Base-by-base conservation (phyloP, 2,888 invertebrate species). In the Liopterus haemorrhoidalis region DNA sequence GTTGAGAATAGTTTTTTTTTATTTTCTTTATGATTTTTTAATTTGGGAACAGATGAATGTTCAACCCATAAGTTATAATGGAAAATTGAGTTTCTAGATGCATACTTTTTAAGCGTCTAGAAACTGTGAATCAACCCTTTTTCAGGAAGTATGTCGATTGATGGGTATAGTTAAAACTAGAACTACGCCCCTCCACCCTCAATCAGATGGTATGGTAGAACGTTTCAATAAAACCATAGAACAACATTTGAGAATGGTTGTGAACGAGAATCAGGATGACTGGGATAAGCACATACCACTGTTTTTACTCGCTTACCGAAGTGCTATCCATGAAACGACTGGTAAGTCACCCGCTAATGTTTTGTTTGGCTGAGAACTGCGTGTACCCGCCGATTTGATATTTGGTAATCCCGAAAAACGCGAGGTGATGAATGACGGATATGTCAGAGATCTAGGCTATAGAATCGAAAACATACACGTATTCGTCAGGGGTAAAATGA, bases 191-290 rank as follows among this genome's bases (percentile, higher is more conserved):
- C n/a, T n/a, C n/a, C n/a, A n/a, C n/a, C n/a, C n/a, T n/a, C n/a
- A n/a, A n/a, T 22, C 12, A 49, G 44, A 31, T 50, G 48, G 11
- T 47, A 54, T 31, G 31, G n/a, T 9, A 24, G 47, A 36, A 35
- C 9, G 40, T 2, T 27, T 40, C 11, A 40, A 40, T 21, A 3
- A 6, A 11, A 40, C 40, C 9, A 3, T 40, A 12, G 40, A 28
- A 6, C 18, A 16, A 12, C 8, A 31, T 31, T 12, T 31, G 16
- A 8, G 31, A 11, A 31, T 11, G 14, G 3, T 31, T 8, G 31
- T 12, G 9, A 11, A 12, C 12, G 4, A 31, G 16, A 4, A 31
- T 11, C 31, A 31, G 16, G 16, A n/a, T 31, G 14, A 32, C 20
- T 37, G 43, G 32, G 38, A 43, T 20, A 12, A 37, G 18, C 24